Evolutionary conservation across 2,113 vertebrate genomes (phyloP), one percentile per base, ranked within the genome.

Genomic region (Phasianus colchicus): DNA sequence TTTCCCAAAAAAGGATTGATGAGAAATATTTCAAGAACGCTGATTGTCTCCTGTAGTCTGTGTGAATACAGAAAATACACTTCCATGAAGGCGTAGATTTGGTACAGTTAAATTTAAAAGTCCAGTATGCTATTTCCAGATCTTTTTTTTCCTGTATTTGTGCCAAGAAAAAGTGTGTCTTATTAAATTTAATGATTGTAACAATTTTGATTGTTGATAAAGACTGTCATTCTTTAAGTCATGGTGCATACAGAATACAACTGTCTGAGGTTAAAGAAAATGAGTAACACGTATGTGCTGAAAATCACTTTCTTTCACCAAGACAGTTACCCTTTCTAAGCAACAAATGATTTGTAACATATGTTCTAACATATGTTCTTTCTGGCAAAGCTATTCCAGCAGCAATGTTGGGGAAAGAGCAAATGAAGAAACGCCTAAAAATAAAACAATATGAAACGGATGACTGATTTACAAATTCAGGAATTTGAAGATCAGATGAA

Each of bases 371-470:
- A 67, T 69, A n/a, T 48, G 45, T 78, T 78, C 22, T 50, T 93
- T 91, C 60, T 83, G 84, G 73, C 78, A 96, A 86, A 89, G 91
- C 36, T 77, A 29, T 83, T 89, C 25, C 4, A 1, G 70, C 71
- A 83, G 61, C 65, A 88, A 18, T 77, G 38, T 40, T 89, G 40
- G 52, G 36, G 58, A 42, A 75, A 65, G 55, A 91, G 32, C 36
- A 88, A 86, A 83, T 85, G 42, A 86, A 88, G 82, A 75, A 89
- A 89, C 55, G 66, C 60, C 71, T 93, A 61, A 83, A 20, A 80
- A 25, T 82, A 48, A 93, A 60, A 83, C 30, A 74, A 22, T 32
- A 61, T 52, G 75, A 82, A 86, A 94, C 85, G 83, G 16, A n/a
- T 75, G 38, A 75, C 13, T 73, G 21, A 27, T 78, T 72, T 30